Conservation (phyloP, 92 coral and sea anemone genomes). For the Porites evermanni region DNA sequence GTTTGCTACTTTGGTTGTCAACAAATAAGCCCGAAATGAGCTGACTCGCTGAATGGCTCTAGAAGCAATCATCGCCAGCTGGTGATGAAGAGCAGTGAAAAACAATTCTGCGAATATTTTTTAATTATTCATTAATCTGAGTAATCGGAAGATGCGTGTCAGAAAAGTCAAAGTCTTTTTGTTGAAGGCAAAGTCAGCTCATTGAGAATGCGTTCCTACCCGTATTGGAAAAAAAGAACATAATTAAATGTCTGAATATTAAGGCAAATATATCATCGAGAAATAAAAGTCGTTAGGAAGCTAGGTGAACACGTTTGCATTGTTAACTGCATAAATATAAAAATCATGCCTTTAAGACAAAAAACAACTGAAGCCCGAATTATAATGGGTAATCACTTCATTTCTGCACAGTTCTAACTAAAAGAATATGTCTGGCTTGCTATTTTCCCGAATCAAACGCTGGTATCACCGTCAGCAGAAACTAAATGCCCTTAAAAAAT, state of each 20-base stretch:
- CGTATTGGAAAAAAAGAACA: background rate
- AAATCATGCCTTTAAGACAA: too few relatives aligned
- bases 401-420: too few relatives aligned
- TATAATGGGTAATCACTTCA: too few relatives aligned
- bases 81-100: conserved; percentile 6
- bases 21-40: conserved; percentile 7
- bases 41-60: conserved; percentile 11
- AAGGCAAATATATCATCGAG: background rate
- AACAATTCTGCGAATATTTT: conserved; percentile 32
- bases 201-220: background rate
- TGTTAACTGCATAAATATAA: background rate
- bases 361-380: too few relatives aligned
- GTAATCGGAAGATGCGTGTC: conserved; percentile 37
- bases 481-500: too few relatives aligned
- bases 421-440: too few relatives aligned
- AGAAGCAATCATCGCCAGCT: conserved; percentile 23
- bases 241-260: background rate
- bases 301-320: background rate
- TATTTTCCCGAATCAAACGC: too few relatives aligned
- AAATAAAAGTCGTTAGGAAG: background rate
- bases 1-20: background rate
- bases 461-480: too few relatives aligned
- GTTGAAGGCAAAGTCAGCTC: conserved; percentile 1
- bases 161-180: background rate
- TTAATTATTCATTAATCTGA: conserved; percentile 44